These are phyloP conservation scores for Apamea crenata DNA, from an alignment of 2,888 invertebrate genomes.

Conservation along the genomic window DNA sequence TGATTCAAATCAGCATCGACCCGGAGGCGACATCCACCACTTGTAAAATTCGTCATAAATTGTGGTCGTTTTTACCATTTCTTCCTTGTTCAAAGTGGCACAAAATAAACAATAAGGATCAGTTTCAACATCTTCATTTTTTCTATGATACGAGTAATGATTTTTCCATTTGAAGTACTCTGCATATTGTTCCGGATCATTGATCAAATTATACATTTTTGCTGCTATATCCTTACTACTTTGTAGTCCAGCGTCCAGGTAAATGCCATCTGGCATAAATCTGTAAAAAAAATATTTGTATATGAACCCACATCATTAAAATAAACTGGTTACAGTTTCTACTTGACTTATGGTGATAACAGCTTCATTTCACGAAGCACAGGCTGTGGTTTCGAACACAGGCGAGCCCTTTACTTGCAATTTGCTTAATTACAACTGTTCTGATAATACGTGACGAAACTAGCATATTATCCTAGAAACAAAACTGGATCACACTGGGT, in stretches of 20 bases:
- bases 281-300: conserved; percentile 48
- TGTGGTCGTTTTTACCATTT: conserved; percentile 56
- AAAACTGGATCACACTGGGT: not conserved
- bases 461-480: no score
- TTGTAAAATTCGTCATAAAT: conserved; percentile 62
- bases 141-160: conserved; percentile 70
- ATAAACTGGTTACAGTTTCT: not conserved
- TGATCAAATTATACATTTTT: conserved; percentile 68
- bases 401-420: not conserved
- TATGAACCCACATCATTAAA: not conserved
- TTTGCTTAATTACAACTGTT: not conserved
- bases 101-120: conserved; percentile 72
- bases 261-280: conserved; percentile 73
- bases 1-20: conserved; percentile 45
- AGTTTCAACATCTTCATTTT: conserved; percentile 60
- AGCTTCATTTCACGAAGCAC: not conserved
- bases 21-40: conserved; percentile 56
- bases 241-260: conserved; percentile 68
- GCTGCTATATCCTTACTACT: conserved; percentile 60
- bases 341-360: not conserved
- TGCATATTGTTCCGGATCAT: conserved; percentile 67
- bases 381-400: not conserved
- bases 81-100: conserved; percentile 63
- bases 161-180: conserved; percentile 75
- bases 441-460: not conserved